A percentile compares a stretch with the other conserved stretches of the same genome.
These are phyloP conservation scores for Mactromeris polynyma DNA, from an alignment of 2,888 invertebrate genomes.

Conservation along the genomic window DNA sequence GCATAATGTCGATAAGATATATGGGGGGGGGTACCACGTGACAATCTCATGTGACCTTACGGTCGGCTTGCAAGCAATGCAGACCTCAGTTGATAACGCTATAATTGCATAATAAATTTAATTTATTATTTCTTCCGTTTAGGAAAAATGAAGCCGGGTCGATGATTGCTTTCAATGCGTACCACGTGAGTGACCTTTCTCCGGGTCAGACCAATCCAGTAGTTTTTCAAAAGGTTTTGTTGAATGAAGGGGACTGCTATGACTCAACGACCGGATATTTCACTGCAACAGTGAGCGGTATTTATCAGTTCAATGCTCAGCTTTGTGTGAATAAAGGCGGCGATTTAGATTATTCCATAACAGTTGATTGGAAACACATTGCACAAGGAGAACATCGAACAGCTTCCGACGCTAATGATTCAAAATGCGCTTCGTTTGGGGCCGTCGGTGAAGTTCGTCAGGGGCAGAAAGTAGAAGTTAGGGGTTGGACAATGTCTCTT, in stretches of 20 bases:
- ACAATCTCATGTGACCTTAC: no score
- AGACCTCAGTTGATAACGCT: no score
- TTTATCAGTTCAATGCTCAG: slow-evolving; percentile 1
- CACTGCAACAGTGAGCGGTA: not conserved
- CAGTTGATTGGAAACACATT: not conserved
- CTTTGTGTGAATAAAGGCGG: not conserved
- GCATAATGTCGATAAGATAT: no score
- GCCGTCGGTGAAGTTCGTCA: not conserved
- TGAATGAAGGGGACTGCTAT: not conserved
- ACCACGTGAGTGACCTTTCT: not conserved
- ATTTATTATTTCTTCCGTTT: no score
- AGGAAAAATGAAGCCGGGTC: no score
- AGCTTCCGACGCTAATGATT: not conserved
- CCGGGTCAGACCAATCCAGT: not conserved
- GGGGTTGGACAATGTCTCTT: not conserved
- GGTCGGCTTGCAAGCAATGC: no score
- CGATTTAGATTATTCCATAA: not conserved
- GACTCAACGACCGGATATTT: not conserved
- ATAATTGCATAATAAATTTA: no score
- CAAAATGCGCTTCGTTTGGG: not conserved
- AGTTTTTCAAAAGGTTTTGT: not conserved
- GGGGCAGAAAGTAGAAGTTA: not conserved
- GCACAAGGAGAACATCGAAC: not conserved
- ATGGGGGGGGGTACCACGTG: no score
- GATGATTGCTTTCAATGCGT: slow-evolving; percentile 1